These are phyloP conservation scores for Ennomos fuscantarius DNA, from an alignment of 2,888 invertebrate species.

Conservation along the genomic window DNA sequence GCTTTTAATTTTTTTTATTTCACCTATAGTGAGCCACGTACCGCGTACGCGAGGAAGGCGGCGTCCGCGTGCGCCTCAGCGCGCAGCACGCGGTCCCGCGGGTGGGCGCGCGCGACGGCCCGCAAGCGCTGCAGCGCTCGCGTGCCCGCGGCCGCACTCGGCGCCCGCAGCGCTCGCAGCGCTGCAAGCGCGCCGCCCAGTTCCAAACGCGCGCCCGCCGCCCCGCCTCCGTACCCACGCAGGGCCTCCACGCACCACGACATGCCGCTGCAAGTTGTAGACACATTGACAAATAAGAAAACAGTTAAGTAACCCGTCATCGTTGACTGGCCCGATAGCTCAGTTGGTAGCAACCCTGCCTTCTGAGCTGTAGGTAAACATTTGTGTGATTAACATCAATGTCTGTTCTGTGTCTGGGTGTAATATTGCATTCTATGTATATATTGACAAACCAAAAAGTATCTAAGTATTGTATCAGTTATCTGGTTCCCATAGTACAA, in stretches of 20 bases:
- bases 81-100: conserved; percentile 69
- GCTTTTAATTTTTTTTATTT: too few relatives aligned
- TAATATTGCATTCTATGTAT: too few relatives aligned
- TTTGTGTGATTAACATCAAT: too few relatives aligned
- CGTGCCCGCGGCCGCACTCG: conserved; percentile 47
- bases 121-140: conserved; percentile 68
- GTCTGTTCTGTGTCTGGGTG: too few relatives aligned
- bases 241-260: conserved; percentile 97
- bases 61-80: conserved; percentile 79
- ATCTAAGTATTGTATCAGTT: too few relatives aligned
- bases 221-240: conserved; percentile 93
- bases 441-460: too few relatives aligned
- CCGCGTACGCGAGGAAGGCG: conserved; percentile 78
- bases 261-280: conserved; percentile 61
- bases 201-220: conserved; percentile 92
- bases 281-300: too few relatives aligned
- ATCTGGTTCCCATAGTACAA: too few relatives aligned
- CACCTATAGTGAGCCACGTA: conserved; percentile 29
- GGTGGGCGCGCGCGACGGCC: conserved; percentile 75
- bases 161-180: conserved; percentile 85
- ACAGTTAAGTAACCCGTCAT: too few relatives aligned
- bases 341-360: too few relatives aligned
- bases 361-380: too few relatives aligned
- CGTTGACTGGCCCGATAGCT: too few relatives aligned
- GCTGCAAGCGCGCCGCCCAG: conserved; percentile 93